These are phyloP conservation scores for Tinea semifulvella DNA, from an alignment of 2,888 invertebrate species.

Conservation along the genomic window DNA sequence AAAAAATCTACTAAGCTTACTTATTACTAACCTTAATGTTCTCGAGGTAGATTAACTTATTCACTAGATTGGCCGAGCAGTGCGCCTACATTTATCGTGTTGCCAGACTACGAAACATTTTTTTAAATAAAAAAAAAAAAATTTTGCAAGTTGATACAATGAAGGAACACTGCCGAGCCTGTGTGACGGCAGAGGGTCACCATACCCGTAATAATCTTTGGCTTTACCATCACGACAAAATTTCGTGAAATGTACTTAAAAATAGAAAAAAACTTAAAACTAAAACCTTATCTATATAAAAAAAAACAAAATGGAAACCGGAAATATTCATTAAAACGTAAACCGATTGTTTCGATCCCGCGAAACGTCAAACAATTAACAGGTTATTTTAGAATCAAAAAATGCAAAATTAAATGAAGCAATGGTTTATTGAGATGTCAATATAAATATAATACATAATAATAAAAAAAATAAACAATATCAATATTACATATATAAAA, in stretches of 20 bases:
- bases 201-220: conserved; percentile 68
- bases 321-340: background rate
- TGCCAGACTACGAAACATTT: background rate
- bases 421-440: background rate
- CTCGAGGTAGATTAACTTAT: conserved; percentile 66
- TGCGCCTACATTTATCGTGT: conserved; percentile 25
- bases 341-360: conserved; percentile 2
- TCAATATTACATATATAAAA: background rate
- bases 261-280: conserved; percentile 18
- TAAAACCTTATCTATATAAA: conserved; percentile 7
- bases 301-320: background rate
- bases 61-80: conserved; percentile 40
- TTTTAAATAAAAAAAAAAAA: conserved; percentile 2
- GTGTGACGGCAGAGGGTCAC: conserved; percentile 68
- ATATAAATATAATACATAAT: background rate
- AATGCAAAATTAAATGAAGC: conserved; percentile 4
- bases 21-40: conserved; percentile 49
- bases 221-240: conserved; percentile 65
- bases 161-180: conserved; percentile 37
- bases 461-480: background rate
- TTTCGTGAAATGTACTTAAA: conserved; percentile 19
- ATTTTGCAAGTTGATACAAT: conserved; percentile 21
- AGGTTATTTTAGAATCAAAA: background rate
- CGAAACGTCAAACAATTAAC: conserved; percentile 4
- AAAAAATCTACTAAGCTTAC: conserved; percentile 62